Evolutionary conservation across 2,888 invertebrate genomes (phyloP), one percentile per base, ranked within the genome.

Genomic region (Oeneis ivallda): DNA sequence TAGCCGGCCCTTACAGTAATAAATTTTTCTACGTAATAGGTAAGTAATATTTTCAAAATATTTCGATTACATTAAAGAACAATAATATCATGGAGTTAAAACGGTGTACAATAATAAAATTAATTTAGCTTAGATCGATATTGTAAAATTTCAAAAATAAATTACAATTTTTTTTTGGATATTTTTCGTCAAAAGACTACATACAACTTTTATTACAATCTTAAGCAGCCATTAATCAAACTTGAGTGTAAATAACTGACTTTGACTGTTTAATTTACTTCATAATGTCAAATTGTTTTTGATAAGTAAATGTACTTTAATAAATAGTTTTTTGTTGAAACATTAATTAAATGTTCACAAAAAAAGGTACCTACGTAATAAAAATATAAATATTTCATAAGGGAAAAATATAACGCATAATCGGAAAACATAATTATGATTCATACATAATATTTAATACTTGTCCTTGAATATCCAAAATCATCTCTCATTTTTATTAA

Each of bases 121-220:
- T 26, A 26, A 63, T 62, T 62, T 39, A 49, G 62, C 50, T 62
- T 64, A 62, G 58, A 62, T 45, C 26, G 15, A 54, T 67, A 62
- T 65, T 69, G 69, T 69, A 69, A 65, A 69, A 47, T 65, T 65
- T 69, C 64, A 62, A 69, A 69, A 69, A 69, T 69, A 67, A 67
- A 57, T 65, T 57, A 53, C 53, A 45, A 56, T 67, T 67, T 64
- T n/a, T n/a, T n/a, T 60, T 63, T 43, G 5, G 53, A 61, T 53
- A 67, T 50, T 61, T 53, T 54, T 62, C 57, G 56, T 67, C 67
- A 67, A 66, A 65, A 63, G 49, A 52, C 64, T 60, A 65, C 37
- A 49, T n/a, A n/a, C n/a, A n/a, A n/a, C 15, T 37, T 39, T 50
- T 26, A 66, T 62, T 61, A 43, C n/a, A 69, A 67, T 67, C 59